phyloP scores from a whole-genome alignment of 1,140 invertebrate genomes.

The Littorina saxatilis region DNA sequence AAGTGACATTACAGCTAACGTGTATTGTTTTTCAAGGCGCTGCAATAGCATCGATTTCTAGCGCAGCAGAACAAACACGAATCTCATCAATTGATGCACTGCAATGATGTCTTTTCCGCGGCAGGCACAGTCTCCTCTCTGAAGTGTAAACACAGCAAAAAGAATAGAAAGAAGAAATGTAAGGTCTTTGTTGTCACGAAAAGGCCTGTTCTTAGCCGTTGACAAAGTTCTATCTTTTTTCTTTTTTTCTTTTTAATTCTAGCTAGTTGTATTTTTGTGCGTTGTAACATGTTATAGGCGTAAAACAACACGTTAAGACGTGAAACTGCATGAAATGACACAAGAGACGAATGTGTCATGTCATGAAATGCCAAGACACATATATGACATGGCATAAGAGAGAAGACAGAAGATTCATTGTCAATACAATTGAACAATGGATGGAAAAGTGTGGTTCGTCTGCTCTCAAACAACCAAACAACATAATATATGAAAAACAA shows the following conservation, averaged over 20 bases:
- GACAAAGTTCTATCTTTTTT: not conserved
- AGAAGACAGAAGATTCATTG: not conserved
- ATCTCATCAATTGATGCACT: too few species aligned
- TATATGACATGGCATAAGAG: not conserved
- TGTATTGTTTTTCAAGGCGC: too few species aligned
- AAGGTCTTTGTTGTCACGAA: too few species aligned
- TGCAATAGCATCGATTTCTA: too few species aligned
- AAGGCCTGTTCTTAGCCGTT: too few species aligned
- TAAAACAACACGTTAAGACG: not conserved
- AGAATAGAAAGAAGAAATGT: too few species aligned
- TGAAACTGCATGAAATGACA: not conserved
- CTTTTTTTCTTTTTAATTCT: not conserved
- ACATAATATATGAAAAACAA: not conserved
- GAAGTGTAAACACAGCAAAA: too few species aligned
- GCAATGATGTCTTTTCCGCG: too few species aligned
- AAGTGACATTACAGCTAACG: too few species aligned
- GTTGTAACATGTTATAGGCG: too few species aligned
- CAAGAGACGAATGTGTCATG: not conserved
- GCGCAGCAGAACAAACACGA: too few species aligned
- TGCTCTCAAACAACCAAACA: not conserved
- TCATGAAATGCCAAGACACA: not conserved
- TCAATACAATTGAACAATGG: not conserved
- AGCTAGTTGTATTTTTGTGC: not conserved
- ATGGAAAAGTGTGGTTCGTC: not conserved
- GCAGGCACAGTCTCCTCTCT: too few species aligned